Conservation (phyloP, 2,113 vertebrate species). For the Grantiella picta region DNA sequence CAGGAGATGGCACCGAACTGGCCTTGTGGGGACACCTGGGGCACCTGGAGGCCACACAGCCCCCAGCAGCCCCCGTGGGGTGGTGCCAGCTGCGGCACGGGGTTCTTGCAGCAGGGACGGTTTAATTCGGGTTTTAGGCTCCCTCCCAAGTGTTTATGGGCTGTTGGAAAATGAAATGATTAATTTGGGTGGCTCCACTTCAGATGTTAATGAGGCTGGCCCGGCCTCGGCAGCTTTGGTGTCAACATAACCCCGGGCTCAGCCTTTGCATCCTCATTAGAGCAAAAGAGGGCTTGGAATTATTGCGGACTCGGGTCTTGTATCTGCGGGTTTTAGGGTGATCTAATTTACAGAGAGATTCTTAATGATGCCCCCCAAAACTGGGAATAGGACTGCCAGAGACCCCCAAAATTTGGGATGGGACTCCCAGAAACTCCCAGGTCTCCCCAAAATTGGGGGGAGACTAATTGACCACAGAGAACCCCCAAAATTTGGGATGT, state of each 20-base stretch:
- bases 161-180: background rate
- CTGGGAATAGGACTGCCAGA: background rate
- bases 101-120: background rate
- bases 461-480: too few relatives aligned
- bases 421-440: too few relatives aligned
- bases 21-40: background rate
- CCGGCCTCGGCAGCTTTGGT: background rate
- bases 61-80: rapidly evolving
- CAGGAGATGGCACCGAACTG: background rate
- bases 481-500: background rate
- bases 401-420: too few relatives aligned
- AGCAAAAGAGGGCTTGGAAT: background rate
- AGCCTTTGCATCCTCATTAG: background rate
- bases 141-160: background rate
- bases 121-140: background rate
- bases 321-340: background rate
- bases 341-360: background rate
- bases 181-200: background rate
- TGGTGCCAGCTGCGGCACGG: rapidly evolving
- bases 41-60: rapidly evolving
- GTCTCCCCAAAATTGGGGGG: too few relatives aligned
- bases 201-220: background rate
- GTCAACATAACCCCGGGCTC: background rate
- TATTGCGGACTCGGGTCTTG: background rate
- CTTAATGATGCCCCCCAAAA: background rate